Evolutionary conservation across 2,888 invertebrate genomes (phyloP), one percentile per base, ranked within the genome.

Genomic region (Synanthedon andrenaeformis): DNA sequence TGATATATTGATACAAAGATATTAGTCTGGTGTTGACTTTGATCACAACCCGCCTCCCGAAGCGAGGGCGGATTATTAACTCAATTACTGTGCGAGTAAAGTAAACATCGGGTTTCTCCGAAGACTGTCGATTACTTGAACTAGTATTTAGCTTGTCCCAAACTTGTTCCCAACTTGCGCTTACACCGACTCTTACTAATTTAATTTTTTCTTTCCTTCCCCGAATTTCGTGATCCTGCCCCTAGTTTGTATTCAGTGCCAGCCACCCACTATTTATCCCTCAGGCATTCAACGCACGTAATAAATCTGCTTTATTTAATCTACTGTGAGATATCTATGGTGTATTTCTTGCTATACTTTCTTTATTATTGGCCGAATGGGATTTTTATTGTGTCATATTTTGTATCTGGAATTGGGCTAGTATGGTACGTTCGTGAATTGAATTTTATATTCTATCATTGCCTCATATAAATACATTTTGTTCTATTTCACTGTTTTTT

Each of bases 231-330:
- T 55, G 50, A 52, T 61, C 61, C 62, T 58, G 57, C 58, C 58
- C 62, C 69, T 67, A 66, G 66, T 75, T 72, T 57, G 67, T 71
- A 77, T 76, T 76, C 77, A 59, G 57, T 56, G 52, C 66, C 58
- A 60, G 65, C 58, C 52, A 54, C 57, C 61, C 63, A 74, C 67
- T 80, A 79, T 79, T 76, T 77, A 78, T 72, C 64, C 66, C 52
- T 66, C 69, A 72, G 67, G 67, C 65, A 80, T 80, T 74, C 79
- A 56, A 62, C 63, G 65, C 80, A 79, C 80, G 81, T 72, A 76
- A 79, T 79, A 80, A 80, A 80, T 80, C 79, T 71, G 68, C 67
- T 74, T 78, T 79, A 81, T 80, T 80, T 81, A 80, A 80, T 80
- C 77, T 79, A 72, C 72, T 74, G 77, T 61, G 66, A 72, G 69